Evolutionary conservation across 2,113 vertebrate species (phyloP), one percentile per base, ranked within the genome.

Genomic region (Calidris pugnax): DNA sequence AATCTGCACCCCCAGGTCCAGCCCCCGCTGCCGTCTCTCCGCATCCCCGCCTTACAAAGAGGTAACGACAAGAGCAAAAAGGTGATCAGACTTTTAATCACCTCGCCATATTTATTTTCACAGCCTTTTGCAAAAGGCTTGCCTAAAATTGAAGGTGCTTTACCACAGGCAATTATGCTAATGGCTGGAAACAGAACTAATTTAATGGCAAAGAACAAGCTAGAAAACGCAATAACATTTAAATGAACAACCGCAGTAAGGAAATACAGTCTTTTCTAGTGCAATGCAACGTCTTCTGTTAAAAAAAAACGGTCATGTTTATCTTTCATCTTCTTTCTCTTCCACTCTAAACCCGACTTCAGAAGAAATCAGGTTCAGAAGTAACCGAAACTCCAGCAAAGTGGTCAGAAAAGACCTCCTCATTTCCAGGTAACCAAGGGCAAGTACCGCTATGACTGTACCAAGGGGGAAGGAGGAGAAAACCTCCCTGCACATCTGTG

Each of bases 161-260:
- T 41, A 93, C 79, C 92, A 93, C 86, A 76, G 92, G 90, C 95
- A 87, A 96, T 95, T 95, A 95, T 85, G 94, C 64, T 91, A 89
- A 94, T 60, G 89, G 75, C 77, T 95, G 80, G 90, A 97, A 97
- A 95, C 73, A 95, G 86, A 92, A 82, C 80, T 57, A 86, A 95
- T 84, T 93, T 90, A 83, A 90, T 35, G 77, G 89, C 84, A 76
- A 76, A 79, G 96, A 96, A 93, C 64, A 39, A 39, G 56, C 87
- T 67, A 88, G 95, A 96, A 96, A 95, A 92, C 0, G 12, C 84
- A 92, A 62, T 95, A 79, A 91, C 75, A 94, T 72, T 72, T 35
- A 79, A 93, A 95, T 79, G 80, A 96, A 87, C 80, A 17, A 63
- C 86, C 90, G 41, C 90, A 84, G 56, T 10, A 84, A 89, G 68